phyloP scores from a whole-genome alignment of 2,113 vertebrate species.

The Ginglymostoma cirratum region DNA sequence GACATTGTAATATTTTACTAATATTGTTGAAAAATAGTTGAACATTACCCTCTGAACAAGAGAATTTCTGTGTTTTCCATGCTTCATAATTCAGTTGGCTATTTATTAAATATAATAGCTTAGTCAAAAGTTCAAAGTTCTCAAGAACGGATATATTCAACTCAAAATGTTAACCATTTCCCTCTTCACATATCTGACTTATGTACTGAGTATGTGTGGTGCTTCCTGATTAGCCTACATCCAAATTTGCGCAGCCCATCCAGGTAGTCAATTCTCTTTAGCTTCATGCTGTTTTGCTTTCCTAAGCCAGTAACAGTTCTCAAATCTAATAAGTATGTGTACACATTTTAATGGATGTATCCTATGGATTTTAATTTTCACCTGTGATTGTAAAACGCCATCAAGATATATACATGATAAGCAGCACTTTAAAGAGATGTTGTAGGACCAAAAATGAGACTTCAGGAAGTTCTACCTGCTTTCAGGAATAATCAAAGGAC shows the following conservation, averaged over 20 bases:
- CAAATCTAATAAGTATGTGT: neutral
- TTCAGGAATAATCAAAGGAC: neutral
- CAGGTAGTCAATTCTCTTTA: neutral
- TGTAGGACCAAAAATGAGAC: neutral
- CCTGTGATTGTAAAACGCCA: neutral
- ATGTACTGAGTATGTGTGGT: neutral
- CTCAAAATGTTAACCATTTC: neutral
- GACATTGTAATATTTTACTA: neutral
- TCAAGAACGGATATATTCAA: neutral
- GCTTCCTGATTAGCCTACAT: neutral
- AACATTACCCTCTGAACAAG: neutral
- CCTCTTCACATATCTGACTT: neutral
- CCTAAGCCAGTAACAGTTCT: neutral
- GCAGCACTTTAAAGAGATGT: neutral
- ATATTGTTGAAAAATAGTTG: neutral
- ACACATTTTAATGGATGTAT: neutral
- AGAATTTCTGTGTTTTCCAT: neutral
- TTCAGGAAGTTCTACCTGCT: neutral
- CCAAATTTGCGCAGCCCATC: neutral
- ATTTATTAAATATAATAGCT: neutral
- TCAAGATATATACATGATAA: neutral
- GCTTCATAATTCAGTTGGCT: neutral
- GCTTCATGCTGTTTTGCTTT: neutral
- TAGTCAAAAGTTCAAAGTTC: neutral
- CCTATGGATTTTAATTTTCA: neutral